phyloP scores from a whole-genome alignment of 1,140 invertebrate genomes.

The Bactericera cockerelli region DNA sequence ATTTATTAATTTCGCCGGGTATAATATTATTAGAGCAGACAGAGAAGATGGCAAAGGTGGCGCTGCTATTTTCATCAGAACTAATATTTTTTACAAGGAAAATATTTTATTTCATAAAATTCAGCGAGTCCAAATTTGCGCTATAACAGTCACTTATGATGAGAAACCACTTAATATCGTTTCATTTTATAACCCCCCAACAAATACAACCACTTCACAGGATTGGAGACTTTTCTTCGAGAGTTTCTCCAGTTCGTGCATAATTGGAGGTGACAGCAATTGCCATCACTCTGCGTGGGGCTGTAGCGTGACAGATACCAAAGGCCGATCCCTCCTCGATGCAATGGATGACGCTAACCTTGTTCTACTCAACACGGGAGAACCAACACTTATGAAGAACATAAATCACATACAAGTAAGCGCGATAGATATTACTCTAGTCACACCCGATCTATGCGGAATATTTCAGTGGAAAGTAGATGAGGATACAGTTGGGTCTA shows the following conservation, averaged over 20 bases:
- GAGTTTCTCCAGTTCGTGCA: not conserved
- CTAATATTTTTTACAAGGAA: too few species aligned
- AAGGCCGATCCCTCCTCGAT: not conserved
- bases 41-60: too few species aligned
- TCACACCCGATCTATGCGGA: not conserved
- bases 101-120: too few species aligned
- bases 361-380: not conserved
- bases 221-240: slow-evolving; percentile 3
- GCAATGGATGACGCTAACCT: not conserved
- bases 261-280: not conserved
- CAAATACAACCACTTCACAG: not conserved
- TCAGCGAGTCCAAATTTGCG: too few species aligned
- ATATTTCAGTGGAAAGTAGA: not conserved
- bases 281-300: not conserved
- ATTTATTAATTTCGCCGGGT: too few species aligned
- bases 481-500: not conserved
- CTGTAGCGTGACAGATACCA: not conserved
- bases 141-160: too few species aligned
- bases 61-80: too few species aligned
- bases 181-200: too few species aligned
- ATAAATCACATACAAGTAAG: not conserved
- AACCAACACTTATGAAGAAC: not conserved
- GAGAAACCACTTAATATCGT: too few species aligned
- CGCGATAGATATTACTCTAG: not conserved
- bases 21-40: too few species aligned